These are phyloP conservation scores for Hestina assimilis DNA, from an alignment of 1,140 invertebrate species.

Conservation along the genomic window DNA sequence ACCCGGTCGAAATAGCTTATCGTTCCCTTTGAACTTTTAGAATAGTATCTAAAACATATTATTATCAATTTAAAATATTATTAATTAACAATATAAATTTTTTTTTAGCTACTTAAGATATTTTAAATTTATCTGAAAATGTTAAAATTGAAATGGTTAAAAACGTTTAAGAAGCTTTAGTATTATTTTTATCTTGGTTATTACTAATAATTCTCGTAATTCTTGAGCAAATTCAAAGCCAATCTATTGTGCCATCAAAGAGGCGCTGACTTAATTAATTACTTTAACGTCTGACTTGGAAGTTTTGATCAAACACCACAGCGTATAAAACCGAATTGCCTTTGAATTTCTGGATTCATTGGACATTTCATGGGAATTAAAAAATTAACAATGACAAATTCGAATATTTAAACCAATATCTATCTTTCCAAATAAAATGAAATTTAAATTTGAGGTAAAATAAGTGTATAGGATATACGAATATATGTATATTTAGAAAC, in stretches of 20 bases:
- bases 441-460: no score
- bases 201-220: conserved; percentile 18
- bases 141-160: neutral
- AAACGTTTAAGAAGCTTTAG: no score
- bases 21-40: no score
- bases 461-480: no score
- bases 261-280: conserved; percentile 21
- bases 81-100: no score
- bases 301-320: conserved; percentile 24
- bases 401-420: neutral
- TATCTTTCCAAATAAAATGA: no score
- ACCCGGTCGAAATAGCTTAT: no score
- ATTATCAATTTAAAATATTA: no score
- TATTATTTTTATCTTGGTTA: neutral
- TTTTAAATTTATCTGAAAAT: neutral
- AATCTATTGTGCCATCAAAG: conserved; percentile 20
- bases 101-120: no score
- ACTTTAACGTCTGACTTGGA: conserved; percentile 19
- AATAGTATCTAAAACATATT: no score
- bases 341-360: conserved; percentile 5
- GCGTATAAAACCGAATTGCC: conserved; percentile 8
- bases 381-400: neutral
- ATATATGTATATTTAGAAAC: no score
- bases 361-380: neutral
- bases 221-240: conserved; percentile 9